Evolutionary conservation across 2,113 vertebrate species (phyloP).

Genomic region (Oncorhynchus clarkii): DNA sequence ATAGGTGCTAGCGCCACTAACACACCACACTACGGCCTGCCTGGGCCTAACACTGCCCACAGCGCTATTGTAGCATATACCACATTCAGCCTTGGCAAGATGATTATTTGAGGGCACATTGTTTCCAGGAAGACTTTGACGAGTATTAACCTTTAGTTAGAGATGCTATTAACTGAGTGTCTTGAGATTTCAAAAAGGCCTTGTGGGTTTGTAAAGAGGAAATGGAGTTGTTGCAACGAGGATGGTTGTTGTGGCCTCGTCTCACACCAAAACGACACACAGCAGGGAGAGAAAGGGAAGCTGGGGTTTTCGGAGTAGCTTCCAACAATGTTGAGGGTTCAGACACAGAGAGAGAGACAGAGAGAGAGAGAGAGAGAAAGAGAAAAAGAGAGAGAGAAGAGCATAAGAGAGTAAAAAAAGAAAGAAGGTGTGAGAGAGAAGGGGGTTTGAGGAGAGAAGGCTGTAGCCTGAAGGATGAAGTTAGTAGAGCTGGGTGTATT

Average conservation of each 20-base stretch:
- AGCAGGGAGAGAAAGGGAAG: conserved; percentile 25
- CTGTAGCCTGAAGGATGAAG: conserved; percentile 33
- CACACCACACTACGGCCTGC: background rate
- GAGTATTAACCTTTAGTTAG: conserved; percentile 20
- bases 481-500: conserved; percentile 20
- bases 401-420: too few relatives aligned
- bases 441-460: background rate
- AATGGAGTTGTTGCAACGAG: conserved; percentile 45
- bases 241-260: conserved; percentile 28
- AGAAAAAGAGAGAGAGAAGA: too few relatives aligned
- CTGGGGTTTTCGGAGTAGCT: conserved; percentile 31
- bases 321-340: conserved; percentile 27
- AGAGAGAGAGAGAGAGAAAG: background rate
- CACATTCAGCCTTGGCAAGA: background rate
- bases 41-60: background rate
- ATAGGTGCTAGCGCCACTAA: conserved; percentile 10
- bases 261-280: conserved; percentile 30
- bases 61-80: background rate
- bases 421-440: background rate
- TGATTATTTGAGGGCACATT: background rate
- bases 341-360: conserved; percentile 5
- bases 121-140: conserved; percentile 29
- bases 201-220: conserved; percentile 40
- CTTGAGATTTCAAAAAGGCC: conserved; percentile 20
- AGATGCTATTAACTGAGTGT: conserved; percentile 29